Conservation (phyloP, 2,888 invertebrate genomes). For the Pemphredon lugubris region DNA sequence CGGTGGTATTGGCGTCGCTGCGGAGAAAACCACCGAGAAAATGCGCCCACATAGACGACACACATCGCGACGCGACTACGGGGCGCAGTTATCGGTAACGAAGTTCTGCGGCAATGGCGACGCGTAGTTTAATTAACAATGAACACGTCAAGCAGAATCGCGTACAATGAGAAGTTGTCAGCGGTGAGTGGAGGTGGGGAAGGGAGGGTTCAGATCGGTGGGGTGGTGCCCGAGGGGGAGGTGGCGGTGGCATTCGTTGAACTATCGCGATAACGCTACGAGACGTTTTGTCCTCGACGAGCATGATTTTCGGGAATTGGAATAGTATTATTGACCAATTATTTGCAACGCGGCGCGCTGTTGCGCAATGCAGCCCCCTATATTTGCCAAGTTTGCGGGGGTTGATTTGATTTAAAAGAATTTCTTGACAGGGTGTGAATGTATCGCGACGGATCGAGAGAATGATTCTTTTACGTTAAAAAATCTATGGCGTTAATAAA, state of each 20-base stretch:
- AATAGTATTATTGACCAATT: constrained; percentile 53
- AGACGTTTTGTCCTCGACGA: constrained; percentile 53
- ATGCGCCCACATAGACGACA: constrained; percentile 9
- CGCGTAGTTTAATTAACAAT: constrained; percentile 78
- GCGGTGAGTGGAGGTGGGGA: constrained; percentile 44
- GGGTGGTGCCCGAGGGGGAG: too few species aligned
- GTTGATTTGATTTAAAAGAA: too few species aligned
- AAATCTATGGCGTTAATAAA: too few species aligned
- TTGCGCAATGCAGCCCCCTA: not conserved
- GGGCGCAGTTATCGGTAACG: constrained; percentile 58
- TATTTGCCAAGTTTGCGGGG: too few species aligned
- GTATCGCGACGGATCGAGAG: too few species aligned
- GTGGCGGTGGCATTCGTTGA: constrained; percentile 57
- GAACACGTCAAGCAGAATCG: constrained; percentile 74
- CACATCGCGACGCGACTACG: constrained; percentile 19
- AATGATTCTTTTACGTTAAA: too few species aligned
- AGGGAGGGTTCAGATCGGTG: too few species aligned
- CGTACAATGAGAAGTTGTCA: constrained; percentile 78
- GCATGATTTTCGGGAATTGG: constrained; percentile 54
- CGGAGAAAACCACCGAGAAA: constrained; percentile 23
- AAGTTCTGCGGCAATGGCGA: constrained; percentile 70
- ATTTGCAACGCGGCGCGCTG: constrained; percentile 38
- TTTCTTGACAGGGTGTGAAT: too few species aligned
- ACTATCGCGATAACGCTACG: constrained; percentile 57
- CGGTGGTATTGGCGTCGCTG: too few species aligned